Evolutionary conservation across 2,888 invertebrate genomes (phyloP).

Genomic region (Drosophila subsilvestris): DNA sequence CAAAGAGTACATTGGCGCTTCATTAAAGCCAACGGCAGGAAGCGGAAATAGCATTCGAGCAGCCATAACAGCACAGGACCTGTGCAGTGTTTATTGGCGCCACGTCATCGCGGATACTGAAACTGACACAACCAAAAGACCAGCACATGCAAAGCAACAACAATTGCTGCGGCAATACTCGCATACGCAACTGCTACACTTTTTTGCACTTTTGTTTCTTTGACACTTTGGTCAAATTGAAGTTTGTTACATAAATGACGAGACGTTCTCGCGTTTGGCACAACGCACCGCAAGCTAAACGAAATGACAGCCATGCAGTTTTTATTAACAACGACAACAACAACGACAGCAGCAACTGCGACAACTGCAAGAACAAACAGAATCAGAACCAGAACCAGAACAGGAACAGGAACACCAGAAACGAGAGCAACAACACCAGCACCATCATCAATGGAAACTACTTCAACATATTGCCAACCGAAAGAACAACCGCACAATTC

Average conservation of each 20-base stretch:
- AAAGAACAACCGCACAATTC: conserved; percentile 46
- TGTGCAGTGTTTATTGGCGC: conserved; percentile 49
- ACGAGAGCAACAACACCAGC: conserved; percentile 32
- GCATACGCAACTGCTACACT: background rate
- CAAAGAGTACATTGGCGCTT: conserved; percentile 65
- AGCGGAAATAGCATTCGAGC: conserved; percentile 54
- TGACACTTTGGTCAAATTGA: conserved; percentile 54
- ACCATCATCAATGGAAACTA: conserved; percentile 37
- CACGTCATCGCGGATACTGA: conserved; percentile 7
- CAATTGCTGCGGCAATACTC: conserved; percentile 16
- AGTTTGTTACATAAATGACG: conserved; percentile 75
- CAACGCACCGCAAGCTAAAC: conserved; percentile 55
- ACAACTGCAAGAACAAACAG: conserved; percentile 33
- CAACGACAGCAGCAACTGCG: conserved; percentile 36
- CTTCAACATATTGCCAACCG: conserved; percentile 31
- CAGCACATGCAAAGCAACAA: background rate
- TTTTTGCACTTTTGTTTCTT: conserved; percentile 48
- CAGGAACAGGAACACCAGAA: conserved; percentile 23
- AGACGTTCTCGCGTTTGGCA: conserved; percentile 61
- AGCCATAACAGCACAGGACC: conserved; percentile 26
- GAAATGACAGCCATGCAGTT: conserved; percentile 74
- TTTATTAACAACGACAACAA: conserved; percentile 55
- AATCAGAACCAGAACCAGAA: too few species aligned
- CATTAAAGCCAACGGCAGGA: conserved; percentile 71
- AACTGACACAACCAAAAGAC: background rate